These are phyloP conservation scores for Fulmarus glacialis DNA, from an alignment of 2,113 vertebrate species.

Conservation along the genomic window DNA sequence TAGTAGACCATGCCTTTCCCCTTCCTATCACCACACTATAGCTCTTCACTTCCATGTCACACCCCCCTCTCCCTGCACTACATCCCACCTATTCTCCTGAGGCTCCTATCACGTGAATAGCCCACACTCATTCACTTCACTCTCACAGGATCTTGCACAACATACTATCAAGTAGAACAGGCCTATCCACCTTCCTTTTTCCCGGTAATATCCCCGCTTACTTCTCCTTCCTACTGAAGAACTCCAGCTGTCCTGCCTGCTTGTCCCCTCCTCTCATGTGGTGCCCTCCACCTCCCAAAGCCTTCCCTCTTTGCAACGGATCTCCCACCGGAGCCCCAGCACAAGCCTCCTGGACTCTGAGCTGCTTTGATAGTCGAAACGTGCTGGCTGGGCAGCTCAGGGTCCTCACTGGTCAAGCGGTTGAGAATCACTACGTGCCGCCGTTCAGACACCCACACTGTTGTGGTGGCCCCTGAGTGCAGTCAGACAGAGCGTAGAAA, in stretches of 20 bases:
- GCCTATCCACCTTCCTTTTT: not conserved
- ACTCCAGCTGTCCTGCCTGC: not conserved
- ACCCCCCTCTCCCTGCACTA: not conserved
- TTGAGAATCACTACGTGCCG: rapidly evolving
- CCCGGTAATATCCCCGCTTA: not conserved
- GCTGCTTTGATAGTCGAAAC: rapidly evolving
- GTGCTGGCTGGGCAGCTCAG: not conserved
- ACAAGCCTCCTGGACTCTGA: not conserved
- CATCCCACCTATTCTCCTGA: not conserved
- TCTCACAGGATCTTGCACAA: not conserved
- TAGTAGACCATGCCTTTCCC: not conserved
- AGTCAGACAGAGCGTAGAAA: not conserved
- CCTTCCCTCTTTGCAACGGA: not conserved
- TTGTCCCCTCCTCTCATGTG: not conserved
- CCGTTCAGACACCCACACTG: not conserved
- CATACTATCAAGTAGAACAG: not conserved
- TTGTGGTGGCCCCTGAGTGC: not conserved
- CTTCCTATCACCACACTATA: not conserved
- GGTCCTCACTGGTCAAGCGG: not conserved
- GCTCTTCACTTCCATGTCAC: not conserved
- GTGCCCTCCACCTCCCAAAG: not conserved
- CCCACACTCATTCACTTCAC: not conserved
- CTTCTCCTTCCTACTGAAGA: not conserved
- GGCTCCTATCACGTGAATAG: not conserved
- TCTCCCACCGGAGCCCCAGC: not conserved